Evolutionary conservation across 2,888 invertebrate species (phyloP).

Genomic region (Phortica okadai): DNA sequence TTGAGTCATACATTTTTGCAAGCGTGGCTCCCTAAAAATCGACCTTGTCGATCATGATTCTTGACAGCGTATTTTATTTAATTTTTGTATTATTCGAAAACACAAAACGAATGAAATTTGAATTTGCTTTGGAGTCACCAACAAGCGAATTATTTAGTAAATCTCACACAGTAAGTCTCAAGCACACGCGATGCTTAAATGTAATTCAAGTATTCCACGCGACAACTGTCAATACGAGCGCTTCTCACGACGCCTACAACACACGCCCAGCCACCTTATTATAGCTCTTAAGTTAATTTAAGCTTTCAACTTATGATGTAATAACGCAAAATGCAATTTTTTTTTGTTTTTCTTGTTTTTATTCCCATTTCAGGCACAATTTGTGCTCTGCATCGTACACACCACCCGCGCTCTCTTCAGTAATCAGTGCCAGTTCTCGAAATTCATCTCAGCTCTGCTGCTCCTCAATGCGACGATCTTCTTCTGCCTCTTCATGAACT

Average conservation of each 20-base stretch:
- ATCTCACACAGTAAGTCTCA: background rate
- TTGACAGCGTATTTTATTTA: background rate
- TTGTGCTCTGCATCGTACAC: constrained; percentile 76
- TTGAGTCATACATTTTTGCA: too few relatives aligned
- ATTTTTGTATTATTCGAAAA: too few relatives aligned
- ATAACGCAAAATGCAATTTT: background rate
- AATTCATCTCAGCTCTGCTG: constrained; percentile 84
- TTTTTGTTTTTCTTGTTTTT: constrained; percentile 3
- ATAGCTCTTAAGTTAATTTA: background rate
- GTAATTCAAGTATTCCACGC: background rate
- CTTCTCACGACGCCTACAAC: background rate
- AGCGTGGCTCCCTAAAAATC: background rate
- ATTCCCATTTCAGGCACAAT: constrained; percentile 73
- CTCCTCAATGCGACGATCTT: constrained; percentile 90
- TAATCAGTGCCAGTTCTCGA: constrained; percentile 75
- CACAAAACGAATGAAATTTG: too few relatives aligned
- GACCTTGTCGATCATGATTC: constrained; percentile 2
- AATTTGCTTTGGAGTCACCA: too few relatives aligned
- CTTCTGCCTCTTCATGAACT: constrained; percentile 93
- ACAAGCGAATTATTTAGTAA: background rate
- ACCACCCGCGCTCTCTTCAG: constrained; percentile 74
- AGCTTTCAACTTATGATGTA: background rate
- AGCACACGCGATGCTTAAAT: background rate
- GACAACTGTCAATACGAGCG: background rate
- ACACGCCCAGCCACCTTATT: background rate